Conservation (phyloP, 2,113 vertebrate species). For the Octodon degus region DNA sequence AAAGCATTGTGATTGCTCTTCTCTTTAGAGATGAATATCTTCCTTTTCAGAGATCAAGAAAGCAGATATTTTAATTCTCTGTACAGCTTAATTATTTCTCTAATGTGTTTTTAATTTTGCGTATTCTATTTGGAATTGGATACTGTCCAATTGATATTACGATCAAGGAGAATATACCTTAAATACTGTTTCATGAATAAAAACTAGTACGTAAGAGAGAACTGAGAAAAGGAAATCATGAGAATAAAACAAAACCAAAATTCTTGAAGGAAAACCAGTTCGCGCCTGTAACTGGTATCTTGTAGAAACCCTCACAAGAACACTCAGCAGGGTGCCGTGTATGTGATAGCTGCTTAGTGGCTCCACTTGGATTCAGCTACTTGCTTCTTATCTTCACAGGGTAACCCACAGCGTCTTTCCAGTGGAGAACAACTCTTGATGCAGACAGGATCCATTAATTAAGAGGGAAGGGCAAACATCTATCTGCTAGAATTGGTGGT, state of each 20-base stretch:
- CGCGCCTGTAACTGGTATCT: background rate
- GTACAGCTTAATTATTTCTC: background rate
- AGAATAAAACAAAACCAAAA: conserved; percentile 21
- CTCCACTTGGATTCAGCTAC: background rate
- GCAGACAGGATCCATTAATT: background rate
- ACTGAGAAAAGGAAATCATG: background rate
- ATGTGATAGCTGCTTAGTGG: background rate
- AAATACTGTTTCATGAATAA: conserved; percentile 19
- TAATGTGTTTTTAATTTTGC: conserved; percentile 42
- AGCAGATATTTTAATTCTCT: conserved; percentile 45
- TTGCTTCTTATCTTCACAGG: background rate
- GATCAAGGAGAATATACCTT: background rate
- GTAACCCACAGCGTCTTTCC: background rate
- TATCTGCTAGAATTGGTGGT: background rate
- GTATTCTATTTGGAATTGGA: conserved; percentile 43
- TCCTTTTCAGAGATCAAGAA: conserved; percentile 10
- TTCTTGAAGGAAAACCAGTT: background rate
- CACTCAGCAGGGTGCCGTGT: background rate
- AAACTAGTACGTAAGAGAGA: background rate
- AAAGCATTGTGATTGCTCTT: conserved; percentile 15
- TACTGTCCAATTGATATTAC: background rate
- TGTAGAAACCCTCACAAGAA: background rate
- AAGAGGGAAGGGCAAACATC: background rate
- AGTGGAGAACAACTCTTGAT: background rate
- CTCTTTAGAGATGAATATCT: background rate